phyloP scores from a whole-genome alignment of 2,888 invertebrate species.

The Harpagoxenus sublaevis region DNA sequence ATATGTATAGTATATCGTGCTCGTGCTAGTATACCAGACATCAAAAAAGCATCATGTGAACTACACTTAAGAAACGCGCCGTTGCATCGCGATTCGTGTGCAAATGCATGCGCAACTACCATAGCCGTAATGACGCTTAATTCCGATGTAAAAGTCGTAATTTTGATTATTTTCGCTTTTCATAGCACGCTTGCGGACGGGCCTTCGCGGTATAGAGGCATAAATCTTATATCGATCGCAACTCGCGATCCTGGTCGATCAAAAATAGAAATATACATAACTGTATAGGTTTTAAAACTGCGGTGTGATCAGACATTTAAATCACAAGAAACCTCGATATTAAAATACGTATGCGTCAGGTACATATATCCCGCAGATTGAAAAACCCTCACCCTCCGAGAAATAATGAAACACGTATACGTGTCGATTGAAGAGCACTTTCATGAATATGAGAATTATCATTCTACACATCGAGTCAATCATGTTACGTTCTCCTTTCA shows the following conservation, averaged over 20 bases:
- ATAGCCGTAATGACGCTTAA: conserved; percentile 62
- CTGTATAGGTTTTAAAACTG: background rate
- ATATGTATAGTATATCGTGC: too few relatives aligned
- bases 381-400: background rate
- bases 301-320: background rate
- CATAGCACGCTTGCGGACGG: background rate
- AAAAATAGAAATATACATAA: conserved; percentile 5
- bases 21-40: background rate
- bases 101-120: conserved; percentile 7
- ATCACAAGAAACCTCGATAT: background rate
- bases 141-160: conserved; percentile 59
- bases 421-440: background rate
- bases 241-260: background rate
- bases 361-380: background rate
- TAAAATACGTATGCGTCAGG: background rate
- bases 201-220: background rate
- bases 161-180: background rate
- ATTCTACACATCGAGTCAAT: background rate
- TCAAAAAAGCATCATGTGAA: conserved; percentile 1
- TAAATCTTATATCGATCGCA: conserved; percentile 2
- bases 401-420: background rate
- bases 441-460: background rate
- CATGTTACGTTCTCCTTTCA: background rate
- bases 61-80: background rate
- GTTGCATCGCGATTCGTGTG: background rate